These are phyloP conservation scores for Microtus pennsylvanicus DNA, from an alignment of 2,113 vertebrate genomes.

Conservation along the genomic window DNA sequence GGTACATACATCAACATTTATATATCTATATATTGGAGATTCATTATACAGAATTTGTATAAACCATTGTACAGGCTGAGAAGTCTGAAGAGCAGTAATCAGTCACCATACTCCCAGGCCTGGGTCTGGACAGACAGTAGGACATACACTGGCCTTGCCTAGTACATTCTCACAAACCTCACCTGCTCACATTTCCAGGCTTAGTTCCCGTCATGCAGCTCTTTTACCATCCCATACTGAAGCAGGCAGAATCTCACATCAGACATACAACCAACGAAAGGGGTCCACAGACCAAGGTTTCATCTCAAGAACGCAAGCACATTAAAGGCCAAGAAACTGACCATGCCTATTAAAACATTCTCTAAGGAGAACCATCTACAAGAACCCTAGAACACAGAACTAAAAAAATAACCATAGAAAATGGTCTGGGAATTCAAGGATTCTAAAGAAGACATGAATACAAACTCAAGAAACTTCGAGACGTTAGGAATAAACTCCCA, in stretches of 20 bases:
- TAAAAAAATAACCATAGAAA: background rate
- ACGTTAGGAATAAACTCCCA: background rate
- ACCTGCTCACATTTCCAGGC: background rate
- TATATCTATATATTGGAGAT: too few species aligned
- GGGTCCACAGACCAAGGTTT: background rate
- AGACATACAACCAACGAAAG: background rate
- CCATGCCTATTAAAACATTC: background rate
- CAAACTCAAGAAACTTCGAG: background rate
- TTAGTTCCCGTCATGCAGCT: background rate
- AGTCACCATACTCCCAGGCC: background rate
- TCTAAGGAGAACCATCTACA: background rate
- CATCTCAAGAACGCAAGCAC: background rate
- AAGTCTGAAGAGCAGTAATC: background rate
- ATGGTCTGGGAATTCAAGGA: background rate
- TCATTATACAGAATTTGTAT: background rate
- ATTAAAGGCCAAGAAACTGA: background rate
- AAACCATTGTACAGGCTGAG: background rate
- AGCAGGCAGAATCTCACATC: background rate
- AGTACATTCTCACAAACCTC: background rate
- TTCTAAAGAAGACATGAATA: background rate
- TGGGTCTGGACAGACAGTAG: background rate
- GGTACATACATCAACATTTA: background rate
- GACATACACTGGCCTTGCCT: background rate
- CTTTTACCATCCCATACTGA: background rate
- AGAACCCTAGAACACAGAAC: background rate